phyloP scores from a whole-genome alignment of 2,113 vertebrate species.

The Ammospiza nelsoni region DNA sequence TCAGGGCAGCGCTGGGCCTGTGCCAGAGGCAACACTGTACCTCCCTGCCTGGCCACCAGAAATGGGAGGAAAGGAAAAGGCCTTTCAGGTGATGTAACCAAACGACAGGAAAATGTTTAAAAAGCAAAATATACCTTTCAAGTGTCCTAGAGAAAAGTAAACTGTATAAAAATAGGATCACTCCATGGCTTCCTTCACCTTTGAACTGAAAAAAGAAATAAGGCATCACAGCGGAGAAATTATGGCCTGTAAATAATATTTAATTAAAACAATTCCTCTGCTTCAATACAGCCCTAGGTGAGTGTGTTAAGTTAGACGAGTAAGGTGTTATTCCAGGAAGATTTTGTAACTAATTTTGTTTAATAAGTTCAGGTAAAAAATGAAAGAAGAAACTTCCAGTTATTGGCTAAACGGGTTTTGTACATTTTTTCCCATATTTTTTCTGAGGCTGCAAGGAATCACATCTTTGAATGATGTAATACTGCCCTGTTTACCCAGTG shows the following conservation, averaged over 20 bases:
- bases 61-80: neutral
- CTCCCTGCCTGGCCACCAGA: neutral
- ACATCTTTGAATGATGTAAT: neutral
- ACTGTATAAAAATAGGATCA: slow-evolving; percentile 90
- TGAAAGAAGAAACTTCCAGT: neutral
- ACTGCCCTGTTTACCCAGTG: neutral
- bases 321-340: neutral
- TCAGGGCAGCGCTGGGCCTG: rapidly evolving
- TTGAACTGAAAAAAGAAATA: slow-evolving; percentile 76
- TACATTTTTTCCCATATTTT: neutral
- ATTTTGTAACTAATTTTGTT: neutral
- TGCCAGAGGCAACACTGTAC: rapidly evolving
- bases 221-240: neutral
- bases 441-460: neutral
- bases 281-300: neutral
- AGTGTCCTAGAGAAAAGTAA: slow-evolving; percentile 86
- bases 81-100: neutral
- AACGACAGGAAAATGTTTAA: neutral
- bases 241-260: neutral
- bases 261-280: neutral
- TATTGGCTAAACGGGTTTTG: neutral
- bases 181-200: slow-evolving; percentile 80
- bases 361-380: neutral
- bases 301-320: neutral
- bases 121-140: slow-evolving; percentile 72